These are phyloP conservation scores for Poecilus cupreus DNA, from an alignment of 2,888 invertebrate species.

Conservation along the genomic window DNA sequence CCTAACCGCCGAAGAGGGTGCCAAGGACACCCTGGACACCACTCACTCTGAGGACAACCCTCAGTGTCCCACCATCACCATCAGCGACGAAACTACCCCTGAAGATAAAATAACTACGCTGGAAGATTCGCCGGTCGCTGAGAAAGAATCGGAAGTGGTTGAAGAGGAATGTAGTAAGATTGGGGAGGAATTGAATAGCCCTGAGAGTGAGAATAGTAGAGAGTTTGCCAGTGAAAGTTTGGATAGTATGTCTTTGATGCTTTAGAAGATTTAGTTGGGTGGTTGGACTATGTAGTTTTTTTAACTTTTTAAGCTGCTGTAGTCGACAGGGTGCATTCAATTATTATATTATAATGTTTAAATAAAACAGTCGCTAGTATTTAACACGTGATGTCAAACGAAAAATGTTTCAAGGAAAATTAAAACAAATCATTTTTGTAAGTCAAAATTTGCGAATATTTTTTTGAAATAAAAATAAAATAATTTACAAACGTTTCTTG, in stretches of 20 bases:
- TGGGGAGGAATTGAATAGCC: neutral
- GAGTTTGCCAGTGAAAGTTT: neutral
- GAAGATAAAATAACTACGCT: neutral
- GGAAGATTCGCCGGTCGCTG: neutral
- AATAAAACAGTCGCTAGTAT: too few species aligned
- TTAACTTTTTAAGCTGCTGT: neutral
- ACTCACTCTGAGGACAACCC: slow-evolving; percentile 64
- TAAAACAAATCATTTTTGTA: too few species aligned
- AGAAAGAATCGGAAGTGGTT: neutral
- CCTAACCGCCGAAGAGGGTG: slow-evolving; percentile 67
- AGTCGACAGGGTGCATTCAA: neutral
- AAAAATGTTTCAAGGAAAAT: too few species aligned
- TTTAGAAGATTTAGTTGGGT: neutral
- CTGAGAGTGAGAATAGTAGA: neutral
- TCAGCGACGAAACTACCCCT: slow-evolving; percentile 27
- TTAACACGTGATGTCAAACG: too few species aligned
- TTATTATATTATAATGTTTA: slow-evolving; percentile 1
- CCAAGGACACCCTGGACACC: too few species aligned
- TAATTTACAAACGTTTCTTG: too few species aligned
- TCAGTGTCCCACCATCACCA: slow-evolving; percentile 42
- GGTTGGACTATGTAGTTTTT: neutral
- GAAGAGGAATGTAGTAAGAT: neutral
- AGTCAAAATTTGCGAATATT: too few species aligned
- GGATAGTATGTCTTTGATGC: slow-evolving; percentile 7
- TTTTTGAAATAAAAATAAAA: too few species aligned